A percentile compares a stretch with the other conserved stretches of the same genome.
Evolutionary conservation across 2,113 vertebrate genomes (phyloP).

Genomic region (Heliornis fulica): DNA sequence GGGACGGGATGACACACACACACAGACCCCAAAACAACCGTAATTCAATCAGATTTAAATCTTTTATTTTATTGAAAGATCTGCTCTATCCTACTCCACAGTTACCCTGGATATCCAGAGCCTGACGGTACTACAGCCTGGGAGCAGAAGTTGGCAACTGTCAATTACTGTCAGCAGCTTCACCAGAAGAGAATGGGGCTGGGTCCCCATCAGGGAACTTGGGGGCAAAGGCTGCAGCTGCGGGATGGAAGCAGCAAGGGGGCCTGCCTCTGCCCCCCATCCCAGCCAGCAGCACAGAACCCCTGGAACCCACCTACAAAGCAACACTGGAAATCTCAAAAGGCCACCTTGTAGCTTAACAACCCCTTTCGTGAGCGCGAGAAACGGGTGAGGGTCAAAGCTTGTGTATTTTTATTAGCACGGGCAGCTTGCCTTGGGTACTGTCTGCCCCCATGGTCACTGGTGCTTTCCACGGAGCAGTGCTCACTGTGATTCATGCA

Average conservation of each 20-base stretch:
- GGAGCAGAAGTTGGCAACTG: background rate
- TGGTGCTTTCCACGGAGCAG: accelerated
- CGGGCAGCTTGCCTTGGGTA: accelerated
- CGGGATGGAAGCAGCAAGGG: background rate
- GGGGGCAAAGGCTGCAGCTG: background rate
- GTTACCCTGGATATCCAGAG: background rate
- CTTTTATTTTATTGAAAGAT: background rate
- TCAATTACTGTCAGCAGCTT: background rate
- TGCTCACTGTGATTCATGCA: background rate
- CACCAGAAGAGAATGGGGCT: background rate
- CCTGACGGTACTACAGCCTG: accelerated
- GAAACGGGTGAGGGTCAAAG: background rate
- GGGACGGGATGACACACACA: too few species aligned
- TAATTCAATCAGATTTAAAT: background rate
- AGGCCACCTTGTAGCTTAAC: accelerated
- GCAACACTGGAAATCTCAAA: background rate
- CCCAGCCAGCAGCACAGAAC: background rate
- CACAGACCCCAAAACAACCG: background rate
- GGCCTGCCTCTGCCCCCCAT: background rate
- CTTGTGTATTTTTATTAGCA: background rate
- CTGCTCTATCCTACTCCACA: accelerated
- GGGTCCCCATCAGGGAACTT: background rate
- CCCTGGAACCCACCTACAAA: background rate
- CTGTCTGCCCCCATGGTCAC: background rate
- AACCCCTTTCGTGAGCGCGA: background rate